phyloP scores from a whole-genome alignment of 2,113 vertebrate genomes.

The Gulo gulo region DNA sequence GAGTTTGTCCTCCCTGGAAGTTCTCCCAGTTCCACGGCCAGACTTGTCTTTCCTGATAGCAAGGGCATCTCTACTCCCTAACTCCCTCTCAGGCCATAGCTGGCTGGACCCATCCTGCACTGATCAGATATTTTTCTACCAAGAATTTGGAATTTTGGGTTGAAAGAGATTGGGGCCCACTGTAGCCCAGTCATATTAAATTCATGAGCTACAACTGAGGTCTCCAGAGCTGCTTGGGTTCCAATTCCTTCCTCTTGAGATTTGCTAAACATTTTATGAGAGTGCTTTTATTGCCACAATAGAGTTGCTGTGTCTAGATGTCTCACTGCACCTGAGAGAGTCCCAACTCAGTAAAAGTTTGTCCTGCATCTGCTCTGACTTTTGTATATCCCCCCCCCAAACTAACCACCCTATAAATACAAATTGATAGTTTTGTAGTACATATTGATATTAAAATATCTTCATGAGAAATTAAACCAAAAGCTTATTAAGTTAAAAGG shows the following conservation, averaged over 20 bases:
- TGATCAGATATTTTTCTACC: not conserved
- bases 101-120: not conserved
- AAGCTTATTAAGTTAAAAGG: not conserved
- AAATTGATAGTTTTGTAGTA: not conserved
- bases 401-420: not conserved
- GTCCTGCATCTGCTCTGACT: not conserved
- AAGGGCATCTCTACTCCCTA: not conserved
- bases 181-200: not conserved
- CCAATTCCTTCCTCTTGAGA: not conserved
- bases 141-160: not conserved
- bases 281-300: not conserved
- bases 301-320: not conserved
- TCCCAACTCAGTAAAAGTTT: not conserved
- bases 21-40: not conserved
- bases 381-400: not conserved
- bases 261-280: not conserved
- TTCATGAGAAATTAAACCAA: not conserved
- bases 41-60: not conserved
- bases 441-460: not conserved
- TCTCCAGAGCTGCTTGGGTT: not conserved
- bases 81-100: not conserved
- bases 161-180: not conserved
- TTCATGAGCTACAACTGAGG: not conserved
- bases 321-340: not conserved
- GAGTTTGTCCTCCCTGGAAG: not conserved